Conservation (phyloP, 2,888 invertebrate genomes). For the Sinotaia quadrata region DNA sequence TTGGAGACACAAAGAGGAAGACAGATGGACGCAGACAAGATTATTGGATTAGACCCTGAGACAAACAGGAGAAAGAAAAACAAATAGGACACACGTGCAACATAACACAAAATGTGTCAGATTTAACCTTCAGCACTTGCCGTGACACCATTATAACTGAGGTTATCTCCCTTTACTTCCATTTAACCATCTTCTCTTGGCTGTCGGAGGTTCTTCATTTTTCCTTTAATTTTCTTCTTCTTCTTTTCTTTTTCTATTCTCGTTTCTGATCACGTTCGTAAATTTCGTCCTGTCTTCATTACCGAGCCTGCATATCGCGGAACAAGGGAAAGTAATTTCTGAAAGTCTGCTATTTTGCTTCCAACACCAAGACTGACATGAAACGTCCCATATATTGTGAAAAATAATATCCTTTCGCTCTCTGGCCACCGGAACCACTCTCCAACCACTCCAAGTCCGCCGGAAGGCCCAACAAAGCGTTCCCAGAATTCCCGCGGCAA, state of each 20-base stretch:
- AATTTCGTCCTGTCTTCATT: neutral
- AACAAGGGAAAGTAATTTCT: constrained; percentile 3
- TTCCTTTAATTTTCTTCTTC: neutral
- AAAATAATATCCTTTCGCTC: constrained; percentile 46
- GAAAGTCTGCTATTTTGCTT: neutral
- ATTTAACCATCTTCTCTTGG: no score
- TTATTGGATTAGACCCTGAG: no score
- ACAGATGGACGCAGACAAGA: no score
- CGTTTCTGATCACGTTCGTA: neutral
- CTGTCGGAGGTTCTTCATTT: neutral
- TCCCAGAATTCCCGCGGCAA: constrained; percentile 37
- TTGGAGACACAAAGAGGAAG: no score
- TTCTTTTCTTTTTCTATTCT: neutral
- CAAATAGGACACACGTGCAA: no score
- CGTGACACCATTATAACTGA: no score
- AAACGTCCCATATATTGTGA: constrained; percentile 43
- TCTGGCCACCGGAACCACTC: constrained; percentile 44
- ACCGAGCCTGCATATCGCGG: neutral
- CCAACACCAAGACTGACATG: constrained; percentile 22
- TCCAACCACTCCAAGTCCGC: constrained; percentile 41
- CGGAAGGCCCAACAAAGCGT: constrained; percentile 50
- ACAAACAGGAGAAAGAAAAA: no score
- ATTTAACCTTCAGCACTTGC: no score
- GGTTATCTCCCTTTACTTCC: no score
- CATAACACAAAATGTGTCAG: no score